Evolutionary conservation across 2,797 vertebrate genomes (phyloP).

Genomic region (Notoglanidium macrostoma): DNA sequence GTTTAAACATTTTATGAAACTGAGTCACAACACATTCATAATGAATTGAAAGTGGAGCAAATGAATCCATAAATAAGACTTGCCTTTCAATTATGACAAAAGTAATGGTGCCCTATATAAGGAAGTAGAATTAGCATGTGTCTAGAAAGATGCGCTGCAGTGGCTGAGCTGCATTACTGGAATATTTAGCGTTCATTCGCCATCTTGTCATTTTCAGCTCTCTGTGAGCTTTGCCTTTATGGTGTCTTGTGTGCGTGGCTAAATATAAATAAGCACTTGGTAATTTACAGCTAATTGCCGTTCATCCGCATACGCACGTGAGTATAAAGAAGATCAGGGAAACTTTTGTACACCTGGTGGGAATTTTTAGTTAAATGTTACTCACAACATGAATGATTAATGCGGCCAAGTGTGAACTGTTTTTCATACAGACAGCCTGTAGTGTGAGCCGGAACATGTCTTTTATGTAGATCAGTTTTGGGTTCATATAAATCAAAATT

Average conservation of each 20-base stretch:
- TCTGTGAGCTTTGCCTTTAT: not conserved
- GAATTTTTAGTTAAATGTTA: not conserved
- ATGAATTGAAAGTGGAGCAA: not conserved
- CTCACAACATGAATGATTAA: not conserved
- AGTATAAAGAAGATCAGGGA: not conserved
- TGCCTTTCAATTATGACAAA: not conserved
- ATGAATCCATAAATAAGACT: not conserved
- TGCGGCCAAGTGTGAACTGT: not conserved
- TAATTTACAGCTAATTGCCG: not conserved
- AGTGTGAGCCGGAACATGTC: not conserved
- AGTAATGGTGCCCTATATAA: not conserved
- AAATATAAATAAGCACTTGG: not conserved
- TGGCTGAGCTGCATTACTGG: conserved; percentile 12
- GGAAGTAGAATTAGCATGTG: not conserved
- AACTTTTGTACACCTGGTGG: not conserved
- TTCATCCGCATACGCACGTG: not conserved
- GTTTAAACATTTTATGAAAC: not conserved
- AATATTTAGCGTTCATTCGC: not conserved
- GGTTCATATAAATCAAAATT: not conserved
- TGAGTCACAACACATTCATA: not conserved
- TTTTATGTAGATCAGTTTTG: not conserved
- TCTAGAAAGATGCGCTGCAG: not conserved
- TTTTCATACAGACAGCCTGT: not conserved
- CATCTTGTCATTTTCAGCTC: not conserved
- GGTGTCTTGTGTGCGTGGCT: not conserved